Evolutionary conservation across 2,797 vertebrate genomes (phyloP).

Genomic region (Manis crassicaudata): DNA sequence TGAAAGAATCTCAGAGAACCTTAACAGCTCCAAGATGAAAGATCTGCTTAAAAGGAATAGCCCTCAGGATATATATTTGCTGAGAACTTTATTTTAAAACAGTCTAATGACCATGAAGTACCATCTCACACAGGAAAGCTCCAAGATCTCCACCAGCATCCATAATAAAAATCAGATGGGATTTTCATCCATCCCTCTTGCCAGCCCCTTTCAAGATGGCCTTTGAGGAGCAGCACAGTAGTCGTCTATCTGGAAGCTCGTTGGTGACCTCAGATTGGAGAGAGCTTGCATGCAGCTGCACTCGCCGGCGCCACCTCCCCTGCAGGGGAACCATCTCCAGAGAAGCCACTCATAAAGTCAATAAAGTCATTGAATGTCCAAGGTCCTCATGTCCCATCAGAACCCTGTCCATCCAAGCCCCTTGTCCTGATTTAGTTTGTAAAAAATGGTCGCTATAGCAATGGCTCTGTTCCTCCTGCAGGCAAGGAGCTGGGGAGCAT

Average conservation of each 20-base stretch:
- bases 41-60: neutral
- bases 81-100: neutral
- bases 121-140: neutral
- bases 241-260: neutral
- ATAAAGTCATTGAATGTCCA: neutral
- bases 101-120: neutral
- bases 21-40: neutral
- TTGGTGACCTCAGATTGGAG: rapidly evolving
- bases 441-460: neutral
- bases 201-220: neutral
- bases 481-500: neutral
- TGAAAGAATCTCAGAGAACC: neutral
- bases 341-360: neutral
- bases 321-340: neutral
- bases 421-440: neutral
- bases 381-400: neutral
- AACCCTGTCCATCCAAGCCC: neutral
- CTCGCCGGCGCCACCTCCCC: neutral
- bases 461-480: neutral
- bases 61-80: neutral
- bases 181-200: neutral
- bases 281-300: neutral
- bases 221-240: neutral
- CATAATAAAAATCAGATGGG: neutral
- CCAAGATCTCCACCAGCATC: neutral